Conservation (phyloP, 2,888 invertebrate species). For the Ochropacha duplaris region DNA sequence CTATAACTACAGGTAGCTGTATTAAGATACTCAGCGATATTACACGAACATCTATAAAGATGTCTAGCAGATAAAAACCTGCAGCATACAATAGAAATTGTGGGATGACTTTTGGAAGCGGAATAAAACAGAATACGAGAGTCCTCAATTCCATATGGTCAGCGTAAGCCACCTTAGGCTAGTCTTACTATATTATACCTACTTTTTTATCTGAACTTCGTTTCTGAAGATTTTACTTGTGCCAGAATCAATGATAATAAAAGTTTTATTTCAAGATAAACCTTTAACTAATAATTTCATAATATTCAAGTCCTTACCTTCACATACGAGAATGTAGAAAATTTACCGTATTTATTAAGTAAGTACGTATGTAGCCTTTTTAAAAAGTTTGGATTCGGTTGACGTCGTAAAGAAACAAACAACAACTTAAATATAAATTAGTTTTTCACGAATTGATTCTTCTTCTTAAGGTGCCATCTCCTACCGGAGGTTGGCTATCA, state of each 20-base stretch:
- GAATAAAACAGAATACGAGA: not conserved
- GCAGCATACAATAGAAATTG: not conserved
- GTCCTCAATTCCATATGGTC: too few relatives aligned
- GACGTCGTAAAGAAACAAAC: too few relatives aligned
- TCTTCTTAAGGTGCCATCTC: too few relatives aligned
- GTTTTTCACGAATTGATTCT: too few relatives aligned
- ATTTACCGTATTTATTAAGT: not conserved
- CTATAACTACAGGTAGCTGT: conserved; percentile 7
- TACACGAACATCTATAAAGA: not conserved
- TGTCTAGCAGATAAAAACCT: not conserved
- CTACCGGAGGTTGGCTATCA: too few relatives aligned
- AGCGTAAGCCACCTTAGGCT: too few relatives aligned
- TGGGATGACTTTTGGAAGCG: not conserved
- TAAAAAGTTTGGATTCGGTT: too few relatives aligned
- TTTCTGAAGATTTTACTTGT: not conserved
- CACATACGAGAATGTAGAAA: conserved; percentile 17
- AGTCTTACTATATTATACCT: too few relatives aligned
- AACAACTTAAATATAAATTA: too few relatives aligned
- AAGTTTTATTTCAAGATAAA: not conserved
- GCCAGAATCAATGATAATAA: not conserved
- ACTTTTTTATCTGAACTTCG: not conserved
- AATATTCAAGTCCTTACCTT: conserved; percentile 28
- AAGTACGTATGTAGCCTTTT: too few relatives aligned
- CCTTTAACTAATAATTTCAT: not conserved
- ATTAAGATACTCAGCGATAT: not conserved